Evolutionary conservation across 2,888 invertebrate species (phyloP), one percentile per base, ranked within the genome.

Genomic region (Drosophila kambysellisi): DNA sequence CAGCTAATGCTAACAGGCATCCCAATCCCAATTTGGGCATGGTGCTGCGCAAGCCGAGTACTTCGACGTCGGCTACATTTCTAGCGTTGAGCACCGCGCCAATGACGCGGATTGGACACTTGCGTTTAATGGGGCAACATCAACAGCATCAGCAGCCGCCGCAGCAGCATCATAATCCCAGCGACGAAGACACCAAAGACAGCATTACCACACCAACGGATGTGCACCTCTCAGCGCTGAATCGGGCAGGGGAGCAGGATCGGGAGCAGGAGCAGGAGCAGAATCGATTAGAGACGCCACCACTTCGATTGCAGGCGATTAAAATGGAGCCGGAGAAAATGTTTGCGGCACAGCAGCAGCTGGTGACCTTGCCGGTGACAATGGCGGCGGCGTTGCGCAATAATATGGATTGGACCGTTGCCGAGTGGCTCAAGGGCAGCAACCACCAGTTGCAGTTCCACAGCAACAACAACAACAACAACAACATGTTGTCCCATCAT

Each of bases 351-450:
- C 85, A 84, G 33, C 84, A 76, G 25, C 88, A 77, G 60, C 57
- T 81, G 58, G 81, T 81, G 9, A 53, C 81, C 17, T 50, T 86
- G 67, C 76, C 89, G 6, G 72, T 65, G 17, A 61, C 70, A 32
- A 76, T 79, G 65, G 81, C 81, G 30, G 76, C 80, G 5, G 79
- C 83, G n/a, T 53, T 76, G 71, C 76, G 77, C 62, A 74, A 67
- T 62, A 81, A 79, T 70, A 76, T 92, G 63, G 91, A 92, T 72
- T 82, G 92, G 82, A 76, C 83, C 59, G 91, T 92, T 56, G 81
- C 88, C 72, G 92, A 92, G 67, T 92, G 91, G 92, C 75, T 92
- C 5, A 92, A 92, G 74, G 77, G 81, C 74, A 85, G 80, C 78
- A 77, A 77, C 76, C 82, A 52, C 39, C 88, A 59, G 32, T 51